Evolutionary conservation across 2,797 vertebrate genomes (phyloP).

Genomic region (Cirrhinus mrigala): DNA sequence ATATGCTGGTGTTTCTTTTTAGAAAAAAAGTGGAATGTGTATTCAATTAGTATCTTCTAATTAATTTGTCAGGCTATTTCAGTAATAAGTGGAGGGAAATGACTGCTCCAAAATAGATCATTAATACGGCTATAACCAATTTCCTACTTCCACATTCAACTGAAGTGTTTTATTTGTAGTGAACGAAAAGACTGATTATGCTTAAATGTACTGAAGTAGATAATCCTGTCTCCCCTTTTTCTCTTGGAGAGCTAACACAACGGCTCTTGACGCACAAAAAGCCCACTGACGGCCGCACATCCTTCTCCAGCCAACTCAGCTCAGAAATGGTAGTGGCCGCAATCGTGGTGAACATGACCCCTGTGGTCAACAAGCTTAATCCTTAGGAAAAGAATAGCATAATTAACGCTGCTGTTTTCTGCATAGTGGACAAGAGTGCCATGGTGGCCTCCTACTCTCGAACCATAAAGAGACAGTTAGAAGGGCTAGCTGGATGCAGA

Average conservation of each 20-base stretch:
- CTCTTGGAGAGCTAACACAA: constrained; percentile 25
- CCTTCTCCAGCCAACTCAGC: constrained; percentile 21
- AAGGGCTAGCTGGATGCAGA: constrained; percentile 68
- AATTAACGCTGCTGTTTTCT: constrained; percentile 71
- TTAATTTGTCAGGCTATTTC: constrained; percentile 37
- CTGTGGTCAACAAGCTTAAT: constrained; percentile 70
- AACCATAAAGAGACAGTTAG: constrained; percentile 30
- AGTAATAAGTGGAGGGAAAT: constrained; percentile 36
- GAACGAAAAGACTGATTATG: constrained; percentile 30
- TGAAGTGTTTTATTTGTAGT: constrained; percentile 40
- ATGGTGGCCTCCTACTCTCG: constrained; percentile 65
- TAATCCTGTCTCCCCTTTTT: constrained; percentile 37
- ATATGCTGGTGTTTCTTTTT: background rate
- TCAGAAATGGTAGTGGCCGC: constrained; percentile 15
- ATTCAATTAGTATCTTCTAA: constrained; percentile 37
- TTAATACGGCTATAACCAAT: constrained; percentile 35
- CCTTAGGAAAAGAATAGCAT: constrained; percentile 70
- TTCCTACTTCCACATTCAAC: constrained; percentile 29
- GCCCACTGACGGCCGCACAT: background rate
- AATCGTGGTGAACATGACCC: constrained; percentile 48
- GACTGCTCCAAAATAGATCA: constrained; percentile 35
- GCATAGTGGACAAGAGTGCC: constrained; percentile 59
- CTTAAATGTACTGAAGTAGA: constrained; percentile 35
- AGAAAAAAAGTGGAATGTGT: background rate
- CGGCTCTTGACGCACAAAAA: constrained; percentile 2